phyloP scores from a whole-genome alignment of 2,113 vertebrate species.

The Leptocoma aspasia region DNA sequence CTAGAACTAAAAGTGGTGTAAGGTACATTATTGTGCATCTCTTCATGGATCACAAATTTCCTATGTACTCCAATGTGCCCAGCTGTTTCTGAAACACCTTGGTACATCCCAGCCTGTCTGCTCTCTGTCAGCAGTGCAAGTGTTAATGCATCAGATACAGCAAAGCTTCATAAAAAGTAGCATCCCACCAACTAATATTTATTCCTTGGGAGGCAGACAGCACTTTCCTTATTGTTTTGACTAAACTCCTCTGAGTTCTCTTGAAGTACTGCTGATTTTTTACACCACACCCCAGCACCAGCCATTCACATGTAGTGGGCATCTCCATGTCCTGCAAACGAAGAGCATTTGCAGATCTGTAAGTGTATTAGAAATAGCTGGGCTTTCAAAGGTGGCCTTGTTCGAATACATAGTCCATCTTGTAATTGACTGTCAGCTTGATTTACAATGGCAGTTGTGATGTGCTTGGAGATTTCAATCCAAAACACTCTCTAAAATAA shows the following conservation, averaged over 20 bases:
- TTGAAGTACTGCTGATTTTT: neutral
- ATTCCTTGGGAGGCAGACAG: neutral
- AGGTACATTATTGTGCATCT: neutral
- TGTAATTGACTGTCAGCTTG: conserved; percentile 53
- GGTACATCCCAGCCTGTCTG: neutral
- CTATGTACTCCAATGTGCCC: accelerated
- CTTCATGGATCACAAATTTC: neutral
- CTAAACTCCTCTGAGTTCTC: neutral
- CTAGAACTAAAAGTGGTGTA: neutral
- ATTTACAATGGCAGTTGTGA: conserved; percentile 58
- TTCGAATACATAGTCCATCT: conserved; percentile 29
- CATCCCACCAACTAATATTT: neutral
- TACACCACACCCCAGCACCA: neutral
- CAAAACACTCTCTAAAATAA: conserved; percentile 31
- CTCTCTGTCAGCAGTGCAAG: neutral
- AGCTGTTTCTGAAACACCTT: neutral
- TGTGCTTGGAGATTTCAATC: conserved; percentile 44
- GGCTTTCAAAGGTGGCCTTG: neutral
- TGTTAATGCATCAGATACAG: neutral
- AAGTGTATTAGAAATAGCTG: conserved; percentile 8
- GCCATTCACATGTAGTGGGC: neutral
- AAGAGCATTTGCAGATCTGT: neutral
- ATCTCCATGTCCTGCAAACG: neutral
- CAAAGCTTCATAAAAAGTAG: neutral
- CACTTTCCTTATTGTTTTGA: neutral